A percentile compares a stretch with the other conserved stretches of the same genome.
Conservation (phyloP, 2,888 invertebrate genomes). For the Physocephala rufipes region DNA sequence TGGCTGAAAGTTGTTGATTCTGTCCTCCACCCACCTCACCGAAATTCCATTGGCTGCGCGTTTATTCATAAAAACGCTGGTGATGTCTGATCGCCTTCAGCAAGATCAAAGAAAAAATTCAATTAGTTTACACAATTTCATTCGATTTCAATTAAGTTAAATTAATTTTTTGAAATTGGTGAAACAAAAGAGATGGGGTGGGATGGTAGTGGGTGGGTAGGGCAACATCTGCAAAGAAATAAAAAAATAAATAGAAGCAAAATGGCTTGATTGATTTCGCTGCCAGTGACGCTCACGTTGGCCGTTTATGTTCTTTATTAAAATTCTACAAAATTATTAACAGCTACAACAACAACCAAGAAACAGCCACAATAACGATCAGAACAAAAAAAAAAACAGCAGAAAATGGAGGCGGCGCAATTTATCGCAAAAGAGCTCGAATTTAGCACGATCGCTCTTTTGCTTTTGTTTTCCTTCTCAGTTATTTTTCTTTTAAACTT, state of each 20-base stretch:
- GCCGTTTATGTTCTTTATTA: conserved; percentile 48
- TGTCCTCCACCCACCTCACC: conserved; percentile 37
- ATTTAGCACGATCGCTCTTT: not conserved
- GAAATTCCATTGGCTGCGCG: not conserved
- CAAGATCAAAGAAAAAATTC: conserved; percentile 32
- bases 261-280: conserved; percentile 13
- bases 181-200: not conserved
- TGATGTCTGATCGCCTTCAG: conserved; percentile 20
- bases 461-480: not conserved
- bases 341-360: conserved; percentile 40
- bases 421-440: conserved; percentile 21
- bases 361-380: conserved; percentile 19
- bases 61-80: not conserved
- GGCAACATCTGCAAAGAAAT: conserved; percentile 8
- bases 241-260: not conserved
- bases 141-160: conserved; percentile 32
- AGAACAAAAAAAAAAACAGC: not conserved
- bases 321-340: conserved; percentile 60
- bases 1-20: conserved; percentile 59
- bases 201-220: not conserved
- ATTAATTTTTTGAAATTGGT: conserved; percentile 23
- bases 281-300: no score
- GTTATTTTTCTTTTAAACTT: conserved; percentile 15
- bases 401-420: not conserved
- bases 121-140: conserved; percentile 23